Conservation (phyloP, 2,888 invertebrate species). For the Pyrocoelia pectoralis region DNA sequence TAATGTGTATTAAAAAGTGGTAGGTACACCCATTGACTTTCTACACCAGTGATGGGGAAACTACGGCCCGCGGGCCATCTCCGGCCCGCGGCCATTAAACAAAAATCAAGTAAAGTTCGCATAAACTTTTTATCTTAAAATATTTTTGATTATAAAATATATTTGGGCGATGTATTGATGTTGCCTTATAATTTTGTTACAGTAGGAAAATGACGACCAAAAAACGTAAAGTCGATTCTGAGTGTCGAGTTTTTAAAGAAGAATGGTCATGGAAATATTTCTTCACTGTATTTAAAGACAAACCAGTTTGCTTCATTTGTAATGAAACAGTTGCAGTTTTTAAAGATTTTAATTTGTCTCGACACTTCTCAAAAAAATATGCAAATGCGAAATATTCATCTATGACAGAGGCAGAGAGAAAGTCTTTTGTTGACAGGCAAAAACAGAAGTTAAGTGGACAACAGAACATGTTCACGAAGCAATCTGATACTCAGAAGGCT, state of each 20-base stretch:
- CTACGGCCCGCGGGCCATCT: too few relatives aligned
- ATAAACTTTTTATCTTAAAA: too few relatives aligned
- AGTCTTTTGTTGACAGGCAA: neutral
- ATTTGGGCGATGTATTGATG: neutral
- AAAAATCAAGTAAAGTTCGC: too few relatives aligned
- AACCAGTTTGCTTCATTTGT: slow-evolving; percentile 10
- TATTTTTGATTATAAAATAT: too few relatives aligned
- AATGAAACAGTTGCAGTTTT: slow-evolving; percentile 14
- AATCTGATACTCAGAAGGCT: neutral
- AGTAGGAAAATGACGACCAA: too few relatives aligned
- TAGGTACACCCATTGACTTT: too few relatives aligned
- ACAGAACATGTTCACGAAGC: neutral
- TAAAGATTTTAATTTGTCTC: slow-evolving; percentile 1
- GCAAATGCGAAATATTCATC: neutral
- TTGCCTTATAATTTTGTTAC: too few relatives aligned
- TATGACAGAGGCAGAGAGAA: neutral
- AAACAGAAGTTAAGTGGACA: neutral
- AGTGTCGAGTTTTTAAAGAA: slow-evolving; percentile 4
- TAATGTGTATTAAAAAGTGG: too few relatives aligned
- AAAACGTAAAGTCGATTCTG: neutral
- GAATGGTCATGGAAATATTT: slow-evolving; percentile 12
- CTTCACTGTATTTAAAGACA: slow-evolving; percentile 3
- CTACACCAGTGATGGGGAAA: too few relatives aligned
- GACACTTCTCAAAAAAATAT: slow-evolving; percentile 3
- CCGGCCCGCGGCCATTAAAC: too few relatives aligned